phyloP scores from a whole-genome alignment of 2,113 vertebrate species.

The Alosa alosa region DNA sequence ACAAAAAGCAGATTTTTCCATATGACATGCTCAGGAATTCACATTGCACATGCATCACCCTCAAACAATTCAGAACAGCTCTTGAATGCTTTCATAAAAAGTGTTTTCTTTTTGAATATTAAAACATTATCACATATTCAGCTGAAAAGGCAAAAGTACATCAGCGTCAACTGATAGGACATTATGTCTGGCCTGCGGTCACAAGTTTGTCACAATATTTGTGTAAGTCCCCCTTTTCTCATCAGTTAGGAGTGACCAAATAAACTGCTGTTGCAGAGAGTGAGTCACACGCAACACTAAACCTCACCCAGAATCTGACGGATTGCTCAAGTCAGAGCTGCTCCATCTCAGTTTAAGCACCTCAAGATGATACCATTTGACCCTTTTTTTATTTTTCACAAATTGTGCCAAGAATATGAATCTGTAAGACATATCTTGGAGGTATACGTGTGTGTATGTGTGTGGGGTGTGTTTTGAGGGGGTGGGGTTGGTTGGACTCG shows the following conservation, averaged over 20 bases:
- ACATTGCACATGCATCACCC: not conserved
- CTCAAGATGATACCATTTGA: not conserved
- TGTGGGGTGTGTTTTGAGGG: not conserved
- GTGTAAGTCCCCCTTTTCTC: not conserved
- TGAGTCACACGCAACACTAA: not conserved
- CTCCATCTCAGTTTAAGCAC: not conserved
- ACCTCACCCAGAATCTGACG: not conserved
- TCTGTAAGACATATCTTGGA: not conserved
- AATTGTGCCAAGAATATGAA: not conserved
- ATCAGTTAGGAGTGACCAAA: slow-evolving; percentile 5
- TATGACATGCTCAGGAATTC: slow-evolving; percentile 6
- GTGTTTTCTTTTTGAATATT: not conserved
- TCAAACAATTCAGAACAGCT: slow-evolving; percentile 7
- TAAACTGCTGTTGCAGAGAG: slow-evolving; percentile 9
- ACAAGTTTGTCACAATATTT: slow-evolving; percentile 14
- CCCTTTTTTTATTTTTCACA: not conserved
- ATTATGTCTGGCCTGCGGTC: not conserved
- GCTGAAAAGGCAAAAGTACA: not conserved
- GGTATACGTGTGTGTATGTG: not conserved
- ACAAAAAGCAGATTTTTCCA: slow-evolving; percentile 60
- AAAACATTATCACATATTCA: not conserved
- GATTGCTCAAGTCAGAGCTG: not conserved
- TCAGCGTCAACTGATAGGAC: not conserved
- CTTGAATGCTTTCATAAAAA: not conserved
- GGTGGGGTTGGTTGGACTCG: not conserved